Percentiles rank a stretch among this genome's conserved stretches.
phyloP scores from a whole-genome alignment of 2,888 invertebrate species.

The Lottia scabra region DNA sequence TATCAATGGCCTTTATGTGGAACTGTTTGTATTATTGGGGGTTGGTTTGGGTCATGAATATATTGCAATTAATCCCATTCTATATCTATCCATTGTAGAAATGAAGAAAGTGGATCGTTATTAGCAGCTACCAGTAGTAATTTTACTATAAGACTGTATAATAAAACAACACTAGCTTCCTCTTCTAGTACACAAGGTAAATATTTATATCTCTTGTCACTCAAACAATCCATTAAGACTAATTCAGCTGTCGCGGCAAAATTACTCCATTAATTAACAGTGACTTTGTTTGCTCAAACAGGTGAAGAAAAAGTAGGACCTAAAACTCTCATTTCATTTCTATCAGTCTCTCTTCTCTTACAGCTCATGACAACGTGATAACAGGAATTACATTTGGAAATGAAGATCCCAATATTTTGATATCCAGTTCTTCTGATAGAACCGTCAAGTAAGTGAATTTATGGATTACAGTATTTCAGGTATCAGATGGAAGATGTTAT shows the following conservation, averaged over 20 bases:
- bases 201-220: background rate
- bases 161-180: constrained; percentile 38
- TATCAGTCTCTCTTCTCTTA: constrained; percentile 16
- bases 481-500: no score
- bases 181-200: constrained; percentile 46
- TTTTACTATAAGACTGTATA: constrained; percentile 44
- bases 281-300: no score
- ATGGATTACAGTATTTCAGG: no score
- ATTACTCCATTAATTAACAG: no score
- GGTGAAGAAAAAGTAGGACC: no score
- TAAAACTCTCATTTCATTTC: no score
- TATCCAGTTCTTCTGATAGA: constrained; percentile 50
- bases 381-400: constrained; percentile 53
- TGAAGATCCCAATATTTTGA: constrained; percentile 43
- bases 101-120: constrained; percentile 24
- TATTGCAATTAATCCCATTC: no score
- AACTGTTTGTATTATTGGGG: no score
- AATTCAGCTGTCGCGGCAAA: no score
- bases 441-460: constrained; percentile 44
- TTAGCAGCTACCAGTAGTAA: constrained; percentile 57
- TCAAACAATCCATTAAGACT: no score
- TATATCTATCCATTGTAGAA: constrained; percentile 5
- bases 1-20: no score
- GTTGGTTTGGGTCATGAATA: no score
- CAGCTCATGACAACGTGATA: constrained; percentile 53